Conservation (phyloP, 2,797 vertebrate genomes). For the Micropoecilia bifurca region DNA sequence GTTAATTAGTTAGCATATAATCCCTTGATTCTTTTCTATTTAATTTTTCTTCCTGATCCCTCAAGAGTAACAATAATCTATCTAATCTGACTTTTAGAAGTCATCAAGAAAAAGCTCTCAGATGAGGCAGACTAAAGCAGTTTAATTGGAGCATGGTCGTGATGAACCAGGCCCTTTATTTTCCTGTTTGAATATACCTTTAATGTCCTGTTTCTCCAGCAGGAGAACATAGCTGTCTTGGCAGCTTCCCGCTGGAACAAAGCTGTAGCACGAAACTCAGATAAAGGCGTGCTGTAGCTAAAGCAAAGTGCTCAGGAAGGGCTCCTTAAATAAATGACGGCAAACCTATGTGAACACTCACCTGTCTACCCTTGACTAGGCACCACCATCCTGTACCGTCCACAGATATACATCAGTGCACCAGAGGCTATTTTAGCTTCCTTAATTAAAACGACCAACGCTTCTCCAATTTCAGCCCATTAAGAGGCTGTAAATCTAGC, state of each 20-base stretch:
- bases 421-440: constrained; percentile 56
- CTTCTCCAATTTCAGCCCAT: constrained; percentile 63
- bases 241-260: constrained; percentile 12
- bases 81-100: not conserved
- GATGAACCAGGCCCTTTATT: not conserved
- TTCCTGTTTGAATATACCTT: constrained; percentile 7
- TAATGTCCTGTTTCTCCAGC: not conserved
- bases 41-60: not conserved
- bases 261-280: constrained; percentile 9
- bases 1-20: not conserved
- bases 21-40: not conserved
- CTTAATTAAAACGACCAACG: constrained; percentile 68
- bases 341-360: constrained; percentile 62
- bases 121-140: not conserved
- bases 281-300: constrained; percentile 16
- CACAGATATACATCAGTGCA: constrained; percentile 35
- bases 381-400: constrained; percentile 12
- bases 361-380: constrained; percentile 32
- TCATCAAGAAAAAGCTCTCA: not conserved
- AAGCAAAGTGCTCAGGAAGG: constrained; percentile 13
- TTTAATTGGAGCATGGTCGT: not conserved
- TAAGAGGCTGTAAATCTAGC: constrained; percentile 71
- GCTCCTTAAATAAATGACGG: constrained; percentile 45
- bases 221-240: constrained; percentile 2
- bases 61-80: constrained; percentile 3